Conservation (phyloP, 2,113 vertebrate genomes). For the Chelonoidis abingdonii region DNA sequence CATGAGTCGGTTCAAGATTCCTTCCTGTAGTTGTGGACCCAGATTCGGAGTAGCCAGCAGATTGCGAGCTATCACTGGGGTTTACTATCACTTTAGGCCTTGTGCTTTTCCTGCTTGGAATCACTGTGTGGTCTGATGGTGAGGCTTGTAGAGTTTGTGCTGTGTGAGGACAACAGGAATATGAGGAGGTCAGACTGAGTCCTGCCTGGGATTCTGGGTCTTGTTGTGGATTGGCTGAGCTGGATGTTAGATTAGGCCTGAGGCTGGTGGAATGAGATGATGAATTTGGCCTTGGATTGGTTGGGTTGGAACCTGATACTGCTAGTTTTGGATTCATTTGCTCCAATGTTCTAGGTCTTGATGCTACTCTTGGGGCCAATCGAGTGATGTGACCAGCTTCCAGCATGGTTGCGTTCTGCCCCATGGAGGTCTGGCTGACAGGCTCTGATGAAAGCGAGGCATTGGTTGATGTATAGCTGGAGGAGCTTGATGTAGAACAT, state of each 20-base stretch:
- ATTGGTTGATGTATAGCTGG: conserved; percentile 60
- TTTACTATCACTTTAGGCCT: conserved; percentile 45
- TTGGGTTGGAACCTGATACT: conserved; percentile 30
- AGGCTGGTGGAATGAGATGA: conserved; percentile 32
- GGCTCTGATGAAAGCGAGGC: conserved; percentile 67
- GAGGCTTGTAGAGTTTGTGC: conserved; percentile 50
- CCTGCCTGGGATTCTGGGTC: conserved; percentile 55
- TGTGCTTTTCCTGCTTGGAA: conserved; percentile 69
- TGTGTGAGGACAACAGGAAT: conserved; percentile 58
- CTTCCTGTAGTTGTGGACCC: conserved; percentile 48
- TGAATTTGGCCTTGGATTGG: conserved; percentile 2
- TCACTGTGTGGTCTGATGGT: conserved; percentile 44
- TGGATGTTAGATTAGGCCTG: conserved; percentile 51
- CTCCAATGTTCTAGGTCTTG: not conserved
- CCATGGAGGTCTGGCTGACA: conserved; percentile 59
- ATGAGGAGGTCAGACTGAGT: conserved; percentile 54
- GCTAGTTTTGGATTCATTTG: conserved; percentile 35
- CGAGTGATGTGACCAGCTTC: conserved; percentile 56
- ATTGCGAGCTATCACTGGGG: conserved; percentile 58
- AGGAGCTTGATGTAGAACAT: conserved; percentile 60
- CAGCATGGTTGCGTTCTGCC: conserved; percentile 62
- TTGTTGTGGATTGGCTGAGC: conserved; percentile 65
- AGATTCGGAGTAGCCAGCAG: conserved; percentile 51
- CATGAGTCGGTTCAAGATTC: conserved; percentile 42
- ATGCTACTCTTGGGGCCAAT: conserved; percentile 47